Evolutionary conservation across 2,888 invertebrate genomes (phyloP).

Genomic region (Anodontia alba): DNA sequence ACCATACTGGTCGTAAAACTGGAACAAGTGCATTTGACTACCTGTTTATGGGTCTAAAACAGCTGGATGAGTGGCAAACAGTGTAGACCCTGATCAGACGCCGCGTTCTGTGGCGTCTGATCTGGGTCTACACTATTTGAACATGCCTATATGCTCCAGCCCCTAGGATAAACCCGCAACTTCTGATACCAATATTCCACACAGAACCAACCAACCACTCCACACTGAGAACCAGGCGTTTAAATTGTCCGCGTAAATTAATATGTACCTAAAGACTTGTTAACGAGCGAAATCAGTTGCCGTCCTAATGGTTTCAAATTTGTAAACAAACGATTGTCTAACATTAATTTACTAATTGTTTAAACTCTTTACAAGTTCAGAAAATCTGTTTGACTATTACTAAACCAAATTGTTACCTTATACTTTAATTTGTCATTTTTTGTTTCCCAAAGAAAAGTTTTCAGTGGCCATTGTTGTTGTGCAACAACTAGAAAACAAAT

Average conservation of each 20-base stretch:
- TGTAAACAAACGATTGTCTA: slow-evolving; percentile 11
- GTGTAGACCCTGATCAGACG: no score
- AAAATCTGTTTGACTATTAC: neutral
- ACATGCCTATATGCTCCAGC: no score
- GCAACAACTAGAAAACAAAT: slow-evolving; percentile 62
- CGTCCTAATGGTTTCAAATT: slow-evolving; percentile 6
- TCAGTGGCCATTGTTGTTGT: slow-evolving; percentile 55
- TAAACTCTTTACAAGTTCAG: neutral
- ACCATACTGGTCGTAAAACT: no score
- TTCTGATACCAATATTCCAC: no score
- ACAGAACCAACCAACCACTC: no score
- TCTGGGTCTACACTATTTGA: no score
- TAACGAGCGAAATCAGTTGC: neutral
- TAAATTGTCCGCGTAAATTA: neutral
- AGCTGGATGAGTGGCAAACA: no score
- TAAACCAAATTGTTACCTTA: slow-evolving; percentile 6
- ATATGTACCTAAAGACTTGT: neutral
- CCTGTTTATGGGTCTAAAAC: no score
- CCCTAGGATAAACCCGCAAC: no score
- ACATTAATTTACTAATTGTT: neutral
- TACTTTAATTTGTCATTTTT: slow-evolving; percentile 22
- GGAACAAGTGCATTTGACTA: no score
- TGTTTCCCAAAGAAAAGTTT: slow-evolving; percentile 52
- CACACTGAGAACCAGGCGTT: no score
- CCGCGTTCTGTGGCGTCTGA: no score